phyloP scores from a whole-genome alignment of 1,140 invertebrate species.

The Brachionus rubens region DNA sequence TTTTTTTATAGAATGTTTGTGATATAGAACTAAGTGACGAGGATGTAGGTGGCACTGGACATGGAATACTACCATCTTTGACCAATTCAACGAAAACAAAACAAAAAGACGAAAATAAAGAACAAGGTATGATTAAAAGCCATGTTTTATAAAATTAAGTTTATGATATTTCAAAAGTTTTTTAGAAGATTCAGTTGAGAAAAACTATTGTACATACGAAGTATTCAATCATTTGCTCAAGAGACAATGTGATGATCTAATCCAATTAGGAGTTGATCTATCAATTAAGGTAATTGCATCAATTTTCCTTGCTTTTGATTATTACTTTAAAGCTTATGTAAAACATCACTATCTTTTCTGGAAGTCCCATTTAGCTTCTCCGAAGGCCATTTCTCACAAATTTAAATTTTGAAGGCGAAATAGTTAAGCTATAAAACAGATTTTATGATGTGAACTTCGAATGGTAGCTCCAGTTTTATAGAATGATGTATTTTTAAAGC shows the following conservation, averaged over 20 bases:
- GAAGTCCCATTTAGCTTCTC: too few relatives aligned
- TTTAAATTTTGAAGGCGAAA: too few relatives aligned
- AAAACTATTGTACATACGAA: slow-evolving; percentile 24
- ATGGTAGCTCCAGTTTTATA: too few relatives aligned
- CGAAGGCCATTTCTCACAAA: too few relatives aligned
- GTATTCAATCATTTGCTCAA: slow-evolving; percentile 20
- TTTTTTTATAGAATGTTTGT: slow-evolving; percentile 44
- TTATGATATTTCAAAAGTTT: too few relatives aligned
- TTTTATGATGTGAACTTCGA: too few relatives aligned
- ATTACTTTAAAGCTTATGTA: too few relatives aligned
- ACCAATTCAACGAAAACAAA: neutral
- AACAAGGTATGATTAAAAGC: neutral
- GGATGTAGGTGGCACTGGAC: neutral
- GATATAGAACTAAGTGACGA: slow-evolving; percentile 44
- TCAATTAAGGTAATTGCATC: neutral
- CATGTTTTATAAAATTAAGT: neutral
- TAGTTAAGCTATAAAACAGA: too few relatives aligned
- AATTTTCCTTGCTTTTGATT: too few relatives aligned
- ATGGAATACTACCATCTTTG: neutral
- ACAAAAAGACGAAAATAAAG: neutral
- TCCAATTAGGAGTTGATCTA: neutral
- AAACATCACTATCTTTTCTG: too few relatives aligned
- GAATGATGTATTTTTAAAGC: too few relatives aligned
- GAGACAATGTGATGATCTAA: slow-evolving; percentile 30
- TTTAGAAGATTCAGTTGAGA: neutral